Evolutionary conservation across 2,797 vertebrate species (phyloP), one percentile per base, ranked within the genome.

Genomic region (Chiroxiphia lanceolata): DNA sequence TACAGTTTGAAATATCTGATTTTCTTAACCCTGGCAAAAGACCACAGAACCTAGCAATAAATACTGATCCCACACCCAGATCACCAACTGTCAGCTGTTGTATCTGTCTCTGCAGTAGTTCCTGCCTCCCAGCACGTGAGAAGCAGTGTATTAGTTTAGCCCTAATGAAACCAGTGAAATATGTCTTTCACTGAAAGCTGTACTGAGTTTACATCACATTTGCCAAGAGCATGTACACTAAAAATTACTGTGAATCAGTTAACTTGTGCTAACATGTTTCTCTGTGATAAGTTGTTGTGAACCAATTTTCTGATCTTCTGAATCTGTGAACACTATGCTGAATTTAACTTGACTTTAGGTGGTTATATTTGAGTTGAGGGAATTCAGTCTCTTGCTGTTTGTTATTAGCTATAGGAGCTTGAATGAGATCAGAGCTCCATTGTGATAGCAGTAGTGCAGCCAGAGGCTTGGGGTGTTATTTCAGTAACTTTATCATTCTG

Each of bases 181-280:
- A 16, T 12, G 23, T 23, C 63, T 83, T 80, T 74, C 64, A 36
- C 48, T 80, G 75, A 50, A 94, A 89, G 51, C 78, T 85, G 40
- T 44, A 34, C 67, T 50, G 42, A 87, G 75, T 94, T 95, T 93
- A 68, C 81, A 83, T 89, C 71, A 67, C 40, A 1, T 92, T 93
- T 92, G 70, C 90, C 60, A 60, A 33, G 51, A 95, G 71, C 83
- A 74, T 31, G 77, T 79, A 74, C 68, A 38, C 75, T 68, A 92
- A 96, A 87, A 95, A 93, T 93, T 89, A 72, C 89, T 94, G 86
- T 74, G 83, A 87, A 87, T 87, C 90, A 77, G 78, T 90, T 94
- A 83, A 91, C 94, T 95, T 95, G 90, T 93, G 91, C 91, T 83
- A 91, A 67, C 90, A 61, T 67, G 88, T 93, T 94, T 53, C 60